Evolutionary conservation across 2,797 vertebrate genomes (phyloP), one percentile per base, ranked within the genome.

Genomic region (Lagodon rhomboides): DNA sequence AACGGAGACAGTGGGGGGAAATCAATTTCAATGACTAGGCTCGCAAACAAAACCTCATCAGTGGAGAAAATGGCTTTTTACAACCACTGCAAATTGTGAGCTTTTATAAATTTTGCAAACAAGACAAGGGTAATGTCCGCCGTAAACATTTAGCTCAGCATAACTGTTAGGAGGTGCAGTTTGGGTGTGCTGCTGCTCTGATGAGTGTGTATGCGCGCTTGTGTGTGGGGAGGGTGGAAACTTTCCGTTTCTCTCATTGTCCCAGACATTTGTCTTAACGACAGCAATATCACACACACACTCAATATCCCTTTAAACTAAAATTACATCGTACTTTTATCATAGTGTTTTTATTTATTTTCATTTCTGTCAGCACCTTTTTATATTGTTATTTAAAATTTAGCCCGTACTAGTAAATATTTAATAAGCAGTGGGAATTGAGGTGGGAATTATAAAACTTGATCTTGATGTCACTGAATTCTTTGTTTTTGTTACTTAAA

Each of bases 31-130:
- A 44, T 60, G 84, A 82, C 73, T 55, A 54, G 38, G 56, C 67
- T 87, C 77, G 47, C 75, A 79, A 89, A 89, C 69, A 88, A 87
- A 90, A 82, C 68, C 79, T 86, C 86, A 92, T 91, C 85, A 88
- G 79, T 64, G 27, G 50, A 85, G 73, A 85, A 80, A 88, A 87
- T 88, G 58, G 44, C 68, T 86, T 87, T 90, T 83, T 79, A 86
- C 78, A 83, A 75, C 68, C 69, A 41, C 65, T 64, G 74, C 77
- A 86, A 91, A 86, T 84, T 84, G 78, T 67, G 75, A 70, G 77
- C 68, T 77, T 90, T 85, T 83, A 80, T 86, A 79, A 69, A 86
- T 87, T 83, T 87, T 86, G 74, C 75, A 84, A 89, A 88, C 86
- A 82, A 84, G 82, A 81, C 79, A 73, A 65, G 61, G 68, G 44